Evolutionary conservation across 2,797 vertebrate species (phyloP), one percentile per base, ranked within the genome.

Genomic region (Lateolabrax maculatus): DNA sequence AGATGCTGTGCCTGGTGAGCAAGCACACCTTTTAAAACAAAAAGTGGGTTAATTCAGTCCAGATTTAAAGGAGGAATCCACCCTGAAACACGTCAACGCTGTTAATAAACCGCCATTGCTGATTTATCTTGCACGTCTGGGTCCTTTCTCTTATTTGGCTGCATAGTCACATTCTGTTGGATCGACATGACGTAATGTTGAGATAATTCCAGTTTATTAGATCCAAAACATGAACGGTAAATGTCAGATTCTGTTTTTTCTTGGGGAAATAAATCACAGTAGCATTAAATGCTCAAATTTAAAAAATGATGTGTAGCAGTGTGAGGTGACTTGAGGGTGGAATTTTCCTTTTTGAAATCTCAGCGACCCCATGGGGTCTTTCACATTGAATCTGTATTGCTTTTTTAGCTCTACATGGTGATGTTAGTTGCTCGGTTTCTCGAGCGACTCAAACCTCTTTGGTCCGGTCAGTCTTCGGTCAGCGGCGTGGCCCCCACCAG

Each of bases 61-160:
- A 82, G 49, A 71, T 75, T 79, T 62, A 77, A 76, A 76, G 60
- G 74, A 72, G 49, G 83, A 75, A 77, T 75, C 69, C 79, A 77
- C 84, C 61, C 78, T 36, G 36, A 80, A 80, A 81, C 66, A 21
- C 46, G 48, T 64, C 51, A 66, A 23, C 69, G 60, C 67, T 71
- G 51, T 48, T 31, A 25, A 64, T 29, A 61, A 65, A 48, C 62
- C n/a, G 10, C 12, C 31, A 10, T 34, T 37, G 19, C 21, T 49
- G 70, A 72, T 67, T 34, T 57, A 11, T 48, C 29, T 44, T n/a
- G 9, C 46, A 51, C 44, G n/a, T 56, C 52, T 49, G 31, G 43
- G 69, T 48, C 49, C 3, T 56, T 43, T 10, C 11, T 66, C n/a
- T 52, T 51, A 36, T 53, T 36, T 67, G 49, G 39, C 34, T 43